Base-by-base conservation (phyloP, 2,797 vertebrate species). In the Hapalemur alaotrensis region DNA sequence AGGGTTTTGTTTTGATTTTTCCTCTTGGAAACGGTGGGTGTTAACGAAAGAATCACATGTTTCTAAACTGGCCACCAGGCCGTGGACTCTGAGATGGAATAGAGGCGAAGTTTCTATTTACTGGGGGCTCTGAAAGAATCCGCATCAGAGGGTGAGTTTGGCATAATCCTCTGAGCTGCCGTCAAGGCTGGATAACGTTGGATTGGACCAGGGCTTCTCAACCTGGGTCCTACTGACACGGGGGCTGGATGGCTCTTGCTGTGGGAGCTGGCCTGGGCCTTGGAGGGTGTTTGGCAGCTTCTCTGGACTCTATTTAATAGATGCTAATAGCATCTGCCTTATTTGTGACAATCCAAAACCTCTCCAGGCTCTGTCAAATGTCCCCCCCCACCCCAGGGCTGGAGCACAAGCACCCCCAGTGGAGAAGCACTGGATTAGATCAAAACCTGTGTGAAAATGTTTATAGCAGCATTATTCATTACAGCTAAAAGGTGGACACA, bases 1-100 rank as follows among this genome's bases (percentile, higher is more conserved):
- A 97, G 93, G 72, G 94, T 87, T 97, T 93, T 97, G 96, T 97
- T 97, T 97, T 96, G 96, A 96, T 95, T 95, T 73, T 73, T 69
- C 82, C 76, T 65, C 94, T 81, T 81, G 89, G 70, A 90, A 84
- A 87, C 2, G 18, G 70, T n/a, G 86, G 85, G 96, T 93, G 94
- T 96, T 94, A 87, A 94, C 61, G 57, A 87, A 73, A 50, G 72
- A 63, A 73, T 93, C 59, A 11, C 81, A 46, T 20, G 0, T 82
- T 73, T 89, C 63, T 79, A 82, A 73, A 75, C 76, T 48, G 41
- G 67, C 69, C 85, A 6, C 46, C 14, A 28, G 78, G 63, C 85
- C 1, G 0, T 11, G 61, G 17, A 4, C 20, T 70, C 67, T 41
- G 35, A 20, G 23, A 8, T 1, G 6, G 90, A 54, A 65, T 73